Conservation (phyloP, 2,888 invertebrate genomes). For the Diplazon laetatorius region DNA sequence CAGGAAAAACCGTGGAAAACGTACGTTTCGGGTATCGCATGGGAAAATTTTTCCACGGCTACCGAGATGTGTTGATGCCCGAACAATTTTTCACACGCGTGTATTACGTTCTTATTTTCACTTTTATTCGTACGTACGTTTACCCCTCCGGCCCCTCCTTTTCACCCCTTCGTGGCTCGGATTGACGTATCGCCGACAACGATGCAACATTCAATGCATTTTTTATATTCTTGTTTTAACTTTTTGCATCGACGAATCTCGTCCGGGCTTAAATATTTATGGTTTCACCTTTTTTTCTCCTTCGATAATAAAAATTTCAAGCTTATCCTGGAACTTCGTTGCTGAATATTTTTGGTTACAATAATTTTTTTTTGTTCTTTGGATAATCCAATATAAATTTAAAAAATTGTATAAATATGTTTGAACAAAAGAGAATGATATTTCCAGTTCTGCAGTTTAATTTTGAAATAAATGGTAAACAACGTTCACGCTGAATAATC, state of each 20-base stretch:
- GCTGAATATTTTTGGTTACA: too few species aligned
- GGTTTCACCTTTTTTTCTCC: too few species aligned
- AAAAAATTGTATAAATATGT: background rate
- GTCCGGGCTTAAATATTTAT: background rate
- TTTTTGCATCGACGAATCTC: background rate
- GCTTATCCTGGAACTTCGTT: too few species aligned
- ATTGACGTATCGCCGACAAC: background rate
- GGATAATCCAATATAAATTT: too few species aligned
- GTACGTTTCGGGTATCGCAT: constrained; percentile 61
- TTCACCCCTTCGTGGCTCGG: too few species aligned
- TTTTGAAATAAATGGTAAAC: constrained; percentile 13
- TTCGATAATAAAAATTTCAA: too few species aligned
- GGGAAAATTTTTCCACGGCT: constrained; percentile 57
- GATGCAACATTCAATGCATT: too few species aligned
- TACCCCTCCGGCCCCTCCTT: too few species aligned
- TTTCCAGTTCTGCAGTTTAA: background rate
- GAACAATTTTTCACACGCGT: constrained; percentile 59
- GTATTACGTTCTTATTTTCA: constrained; percentile 18
- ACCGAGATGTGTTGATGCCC: constrained; percentile 47
- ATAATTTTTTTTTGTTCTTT: too few species aligned
- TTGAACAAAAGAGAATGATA: background rate
- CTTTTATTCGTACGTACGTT: background rate
- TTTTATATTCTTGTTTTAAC: background rate
- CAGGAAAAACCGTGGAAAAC: constrained; percentile 73
- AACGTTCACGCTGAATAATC: constrained; percentile 1